Conservation (phyloP, 2,113 vertebrate species). For the Plecturocebus donacophilus region DNA sequence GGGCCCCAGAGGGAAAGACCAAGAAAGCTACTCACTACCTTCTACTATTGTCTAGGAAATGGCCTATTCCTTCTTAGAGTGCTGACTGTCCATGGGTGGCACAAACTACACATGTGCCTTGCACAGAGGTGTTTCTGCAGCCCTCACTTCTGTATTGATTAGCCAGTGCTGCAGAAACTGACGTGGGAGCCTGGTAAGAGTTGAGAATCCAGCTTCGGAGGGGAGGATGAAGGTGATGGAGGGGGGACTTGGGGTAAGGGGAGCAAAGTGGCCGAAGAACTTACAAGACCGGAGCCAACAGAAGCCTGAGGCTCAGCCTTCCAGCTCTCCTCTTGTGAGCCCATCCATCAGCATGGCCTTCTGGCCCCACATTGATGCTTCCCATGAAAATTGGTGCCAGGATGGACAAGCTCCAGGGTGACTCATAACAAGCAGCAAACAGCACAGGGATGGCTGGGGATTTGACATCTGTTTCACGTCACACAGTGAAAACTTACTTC, state of each 20-base stretch:
- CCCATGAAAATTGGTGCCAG: conserved; percentile 37
- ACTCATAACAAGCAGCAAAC: conserved; percentile 79
- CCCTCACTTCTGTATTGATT: neutral
- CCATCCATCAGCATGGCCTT: conserved; percentile 57
- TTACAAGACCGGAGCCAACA: neutral
- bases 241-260: neutral
- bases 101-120: fast-evolving
- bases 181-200: neutral
- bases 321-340: conserved; percentile 41
- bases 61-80: neutral
- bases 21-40: neutral
- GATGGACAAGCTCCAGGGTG: conserved; percentile 78
- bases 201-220: neutral
- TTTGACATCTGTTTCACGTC: conserved; percentile 77
- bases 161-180: neutral
- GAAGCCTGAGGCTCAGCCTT: conserved; percentile 27
- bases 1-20: neutral
- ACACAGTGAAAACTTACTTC: conserved; percentile 72
- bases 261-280: neutral
- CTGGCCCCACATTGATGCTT: conserved; percentile 68
- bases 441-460: conserved; percentile 64
- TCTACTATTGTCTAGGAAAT: neutral
- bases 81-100: neutral
- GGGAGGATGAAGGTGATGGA: neutral
- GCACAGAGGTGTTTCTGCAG: neutral